Evolutionary conservation across 2,888 invertebrate genomes (phyloP), one percentile per base, ranked within the genome.

Genomic region (Lacanobia oleracea): DNA sequence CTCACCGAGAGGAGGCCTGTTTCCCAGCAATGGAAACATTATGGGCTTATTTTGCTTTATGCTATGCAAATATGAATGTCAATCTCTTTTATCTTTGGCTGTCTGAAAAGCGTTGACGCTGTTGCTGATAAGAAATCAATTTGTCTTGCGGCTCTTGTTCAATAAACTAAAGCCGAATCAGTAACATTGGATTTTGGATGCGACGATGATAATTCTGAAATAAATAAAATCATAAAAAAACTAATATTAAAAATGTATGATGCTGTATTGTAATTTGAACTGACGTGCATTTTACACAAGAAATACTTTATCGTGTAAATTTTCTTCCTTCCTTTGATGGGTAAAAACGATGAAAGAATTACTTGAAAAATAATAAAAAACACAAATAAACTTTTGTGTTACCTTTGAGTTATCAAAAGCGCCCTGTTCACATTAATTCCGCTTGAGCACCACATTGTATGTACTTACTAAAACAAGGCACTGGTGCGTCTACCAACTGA

Each of bases 281-380:
- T 91, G 86, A 97, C 97, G 80, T 93, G 92, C 94, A 97, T 96
- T 87, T 97, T 27, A 27, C 27, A 27, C 27, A 3, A 27, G 3
- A 27, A 27, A 27, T 3, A 27, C 27, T 27, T 27, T 27, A 1
- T 27, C 27, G 27, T 27, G 27, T 27, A 27, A 27, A 27, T 2
- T 27, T 27, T 3, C 27, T 27, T 27, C 27, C 27, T 27, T 27
- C 27, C 27, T 27, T 1, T 27, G 3, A 27, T 27, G 3, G 27
- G 27, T 27, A 27, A 27, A 27, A 27, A 27, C 3, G 27, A 27
- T 27, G 27, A 27, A 27, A 27, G 27, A 27, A 27, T 27, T 27
- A 27, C 27, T 27, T 27, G 27, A 27, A 27, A 27, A 27, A 27
- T 27, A 27, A 27, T 27, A 27, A 27, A 27, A 27, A n/a, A n/a